These are phyloP conservation scores for Theodoxus fluviatilis DNA, from an alignment of 2,888 invertebrate genomes.

Conservation along the genomic window DNA sequence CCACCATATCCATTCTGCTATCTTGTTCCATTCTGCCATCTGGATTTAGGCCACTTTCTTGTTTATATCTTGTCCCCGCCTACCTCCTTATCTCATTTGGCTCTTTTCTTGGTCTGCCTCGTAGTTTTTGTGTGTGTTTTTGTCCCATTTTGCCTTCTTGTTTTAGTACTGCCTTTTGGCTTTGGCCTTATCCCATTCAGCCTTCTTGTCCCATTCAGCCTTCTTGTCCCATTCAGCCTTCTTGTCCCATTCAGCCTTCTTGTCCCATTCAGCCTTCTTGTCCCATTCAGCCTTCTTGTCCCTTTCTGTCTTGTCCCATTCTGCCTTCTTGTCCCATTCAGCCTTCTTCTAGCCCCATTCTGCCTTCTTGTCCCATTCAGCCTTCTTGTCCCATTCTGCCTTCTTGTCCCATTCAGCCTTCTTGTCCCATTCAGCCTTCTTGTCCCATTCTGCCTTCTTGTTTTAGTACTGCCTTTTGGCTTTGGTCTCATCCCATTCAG, in stretches of 20 bases:
- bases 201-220: too few relatives aligned
- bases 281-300: too few relatives aligned
- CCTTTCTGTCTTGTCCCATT: too few relatives aligned
- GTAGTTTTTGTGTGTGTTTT: neutral
- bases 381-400: neutral
- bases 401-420: neutral
- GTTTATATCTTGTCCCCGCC: neutral
- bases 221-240: too few relatives aligned
- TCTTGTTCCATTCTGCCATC: too few relatives aligned
- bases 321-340: too few relatives aligned
- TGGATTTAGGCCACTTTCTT: too few relatives aligned
- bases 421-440: neutral
- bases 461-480: neutral
- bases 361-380: neutral
- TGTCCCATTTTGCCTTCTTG: neutral
- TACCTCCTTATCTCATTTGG: neutral
- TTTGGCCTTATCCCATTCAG: neutral
- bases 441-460: neutral
- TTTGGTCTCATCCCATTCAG: neutral
- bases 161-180: neutral
- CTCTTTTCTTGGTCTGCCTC: neutral
- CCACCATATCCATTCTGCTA: too few relatives aligned
- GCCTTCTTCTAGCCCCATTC: too few relatives aligned
- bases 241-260: too few relatives aligned
- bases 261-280: too few relatives aligned